Evolutionary conservation across 2,113 vertebrate species (phyloP).

Genomic region (Brachyistius frenatus): DNA sequence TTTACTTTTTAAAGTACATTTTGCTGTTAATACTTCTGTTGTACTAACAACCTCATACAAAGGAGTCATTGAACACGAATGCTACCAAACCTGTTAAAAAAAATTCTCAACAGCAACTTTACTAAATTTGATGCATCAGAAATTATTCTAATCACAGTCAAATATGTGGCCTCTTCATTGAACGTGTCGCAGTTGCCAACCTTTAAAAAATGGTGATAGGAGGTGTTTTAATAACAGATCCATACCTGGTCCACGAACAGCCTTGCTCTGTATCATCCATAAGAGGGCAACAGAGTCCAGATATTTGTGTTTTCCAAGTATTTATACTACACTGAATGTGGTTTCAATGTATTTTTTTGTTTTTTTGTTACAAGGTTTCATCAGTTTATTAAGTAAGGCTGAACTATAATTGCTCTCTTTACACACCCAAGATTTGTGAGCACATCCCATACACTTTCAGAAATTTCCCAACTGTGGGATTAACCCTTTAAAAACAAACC

Average conservation of each 20-base stretch:
- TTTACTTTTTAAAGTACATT: too few species aligned
- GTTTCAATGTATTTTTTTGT: background rate
- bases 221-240: background rate
- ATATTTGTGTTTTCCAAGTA: constrained; percentile 13
- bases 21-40: too few species aligned
- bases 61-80: background rate
- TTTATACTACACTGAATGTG: background rate
- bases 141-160: background rate
- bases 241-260: background rate
- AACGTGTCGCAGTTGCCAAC: background rate
- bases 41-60: background rate
- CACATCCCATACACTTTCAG: background rate
- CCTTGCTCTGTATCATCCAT: constrained; percentile 36
- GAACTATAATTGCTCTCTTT: background rate
- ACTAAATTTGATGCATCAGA: background rate
- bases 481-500: too few species aligned
- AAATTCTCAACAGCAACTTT: background rate
- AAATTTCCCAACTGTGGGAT: too few species aligned
- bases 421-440: background rate
- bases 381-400: too few species aligned
- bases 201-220: background rate
- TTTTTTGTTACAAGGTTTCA: background rate
- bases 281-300: constrained; percentile 65
- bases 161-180: background rate
- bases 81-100: background rate